phyloP scores from a whole-genome alignment of 2,888 invertebrate species.

The Geophilus truncorum region DNA sequence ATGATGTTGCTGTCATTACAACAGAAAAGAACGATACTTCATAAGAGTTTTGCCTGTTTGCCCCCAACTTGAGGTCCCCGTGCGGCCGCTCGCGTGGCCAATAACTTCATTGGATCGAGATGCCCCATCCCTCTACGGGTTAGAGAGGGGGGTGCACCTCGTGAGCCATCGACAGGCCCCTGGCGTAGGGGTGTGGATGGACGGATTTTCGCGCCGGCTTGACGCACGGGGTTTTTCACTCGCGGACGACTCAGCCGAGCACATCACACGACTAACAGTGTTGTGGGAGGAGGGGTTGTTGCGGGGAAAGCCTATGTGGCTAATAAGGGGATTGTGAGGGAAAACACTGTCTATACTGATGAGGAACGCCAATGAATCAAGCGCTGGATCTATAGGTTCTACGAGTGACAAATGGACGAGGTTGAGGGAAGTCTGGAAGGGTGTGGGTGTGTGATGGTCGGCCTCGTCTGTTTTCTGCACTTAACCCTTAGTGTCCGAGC shows the following conservation, averaged over 20 bases:
- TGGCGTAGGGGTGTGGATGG: not conserved
- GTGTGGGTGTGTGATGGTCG: constrained; percentile 30
- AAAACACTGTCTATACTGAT: constrained; percentile 27
- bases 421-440: constrained; percentile 28
- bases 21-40: constrained; percentile 23
- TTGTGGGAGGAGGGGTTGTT: not conserved
- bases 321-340: constrained; percentile 22
- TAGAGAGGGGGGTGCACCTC: not conserved
- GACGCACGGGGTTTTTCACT: not conserved
- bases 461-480: constrained; percentile 11
- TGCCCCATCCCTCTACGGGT: constrained; percentile 19
- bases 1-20: constrained; percentile 31
- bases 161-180: constrained; percentile 9
- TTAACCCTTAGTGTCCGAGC: constrained; percentile 38
- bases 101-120: constrained; percentile 34
- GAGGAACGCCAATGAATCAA: constrained; percentile 31
- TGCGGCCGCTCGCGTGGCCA: constrained; percentile 33
- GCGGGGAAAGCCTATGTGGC: constrained; percentile 13
- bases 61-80: constrained; percentile 29
- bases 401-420: constrained; percentile 5
- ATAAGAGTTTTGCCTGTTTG: constrained; percentile 29
- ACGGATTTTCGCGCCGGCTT: constrained; percentile 31
- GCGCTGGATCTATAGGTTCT: constrained; percentile 8
- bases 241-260: not conserved
- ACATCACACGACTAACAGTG: constrained; percentile 20